A percentile compares a stretch with the other conserved stretches of the same genome.
Conservation (phyloP, 1,140 invertebrate genomes). For the Panonychus citri region DNA sequence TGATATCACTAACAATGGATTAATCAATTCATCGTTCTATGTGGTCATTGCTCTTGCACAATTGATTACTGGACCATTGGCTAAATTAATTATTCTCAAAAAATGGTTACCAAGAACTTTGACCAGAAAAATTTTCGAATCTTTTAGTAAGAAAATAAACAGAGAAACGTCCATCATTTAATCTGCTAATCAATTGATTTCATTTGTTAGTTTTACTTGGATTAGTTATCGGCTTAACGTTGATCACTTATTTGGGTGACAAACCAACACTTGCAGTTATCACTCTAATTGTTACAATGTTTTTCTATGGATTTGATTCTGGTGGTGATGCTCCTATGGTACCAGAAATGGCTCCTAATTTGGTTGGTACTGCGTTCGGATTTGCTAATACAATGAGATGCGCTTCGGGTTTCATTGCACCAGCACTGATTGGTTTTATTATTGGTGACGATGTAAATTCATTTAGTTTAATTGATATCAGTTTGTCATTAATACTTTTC, state of each 20-base stretch:
- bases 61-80: neutral
- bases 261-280: neutral
- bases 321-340: constrained; percentile 14
- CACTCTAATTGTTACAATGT: constrained; percentile 3
- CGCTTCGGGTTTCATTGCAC: constrained; percentile 2
- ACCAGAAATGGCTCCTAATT: constrained; percentile 5
- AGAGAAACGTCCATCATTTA: no score
- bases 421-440: constrained; percentile 1
- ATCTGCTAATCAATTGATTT: no score
- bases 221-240: neutral
- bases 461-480: no score
- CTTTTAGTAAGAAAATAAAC: constrained; percentile 10
- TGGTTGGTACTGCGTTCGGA: constrained; percentile 2
- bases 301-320: constrained; percentile 10
- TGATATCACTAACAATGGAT: constrained; percentile 7
- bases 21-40: neutral
- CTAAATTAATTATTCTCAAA: neutral
- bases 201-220: neutral
- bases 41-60: neutral
- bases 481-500: no score
- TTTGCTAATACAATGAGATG: neutral
- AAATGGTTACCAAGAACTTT: constrained; percentile 7
- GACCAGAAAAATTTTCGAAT: constrained; percentile 15
- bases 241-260: neutral
- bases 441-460: neutral